Percentiles rank a stretch among this genome's conserved stretches.
These are phyloP conservation scores for Leptopterna dolabrata DNA, from an alignment of 2,888 invertebrate genomes.

Conservation along the genomic window DNA sequence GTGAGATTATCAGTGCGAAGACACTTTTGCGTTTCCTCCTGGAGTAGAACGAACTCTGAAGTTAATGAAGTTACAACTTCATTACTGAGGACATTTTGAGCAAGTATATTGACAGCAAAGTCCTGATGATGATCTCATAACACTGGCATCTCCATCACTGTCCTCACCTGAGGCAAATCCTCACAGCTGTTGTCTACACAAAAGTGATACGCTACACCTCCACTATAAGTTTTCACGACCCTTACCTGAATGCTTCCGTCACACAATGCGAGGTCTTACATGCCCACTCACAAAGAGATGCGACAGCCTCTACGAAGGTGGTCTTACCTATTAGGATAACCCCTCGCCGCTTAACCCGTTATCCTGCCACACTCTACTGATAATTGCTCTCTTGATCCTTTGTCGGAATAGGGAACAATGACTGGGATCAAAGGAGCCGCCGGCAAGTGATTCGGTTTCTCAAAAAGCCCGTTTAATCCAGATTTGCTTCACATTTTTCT, in stretches of 20 bases:
- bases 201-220: not conserved
- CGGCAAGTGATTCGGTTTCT: slow-evolving; percentile 37
- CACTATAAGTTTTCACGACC: slow-evolving; percentile 22
- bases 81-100: too few species aligned
- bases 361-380: slow-evolving; percentile 47
- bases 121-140: too few species aligned
- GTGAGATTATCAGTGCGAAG: too few species aligned
- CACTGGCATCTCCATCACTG: too few species aligned
- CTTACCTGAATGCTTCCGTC: slow-evolving; percentile 1
- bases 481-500: slow-evolving; percentile 50
- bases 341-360: slow-evolving; percentile 15
- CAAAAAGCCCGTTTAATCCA: slow-evolving; percentile 51
- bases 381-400: slow-evolving; percentile 48
- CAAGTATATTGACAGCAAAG: too few species aligned
- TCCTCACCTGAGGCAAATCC: too few species aligned
- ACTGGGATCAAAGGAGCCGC: slow-evolving; percentile 29
- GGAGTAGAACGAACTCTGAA: too few species aligned
- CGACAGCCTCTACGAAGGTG: slow-evolving; percentile 29
- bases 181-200: too few species aligned
- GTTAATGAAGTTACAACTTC: too few species aligned
- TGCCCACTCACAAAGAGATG: slow-evolving; percentile 18
- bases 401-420: slow-evolving; percentile 45
- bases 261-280: slow-evolving; percentile 39
- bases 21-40: too few species aligned
- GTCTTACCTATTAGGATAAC: slow-evolving; percentile 35